Percentiles rank a stretch among this genome's conserved stretches.
Conservation (phyloP, 2,888 invertebrate genomes). For the Cerastis rubricosa region DNA sequence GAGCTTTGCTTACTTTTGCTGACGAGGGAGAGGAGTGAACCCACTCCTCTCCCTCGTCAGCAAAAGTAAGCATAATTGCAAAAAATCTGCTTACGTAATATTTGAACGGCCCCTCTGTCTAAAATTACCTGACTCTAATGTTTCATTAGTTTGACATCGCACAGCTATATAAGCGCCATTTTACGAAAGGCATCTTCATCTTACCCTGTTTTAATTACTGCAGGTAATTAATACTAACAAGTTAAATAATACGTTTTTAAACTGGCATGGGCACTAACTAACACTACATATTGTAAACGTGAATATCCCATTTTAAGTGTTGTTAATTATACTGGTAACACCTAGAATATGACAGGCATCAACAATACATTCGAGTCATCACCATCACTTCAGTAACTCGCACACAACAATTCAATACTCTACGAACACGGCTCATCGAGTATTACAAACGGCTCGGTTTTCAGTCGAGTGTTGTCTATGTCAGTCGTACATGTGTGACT, state of each 20-base stretch:
- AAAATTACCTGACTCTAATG: neutral
- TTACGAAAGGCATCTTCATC: neutral
- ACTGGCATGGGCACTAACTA: neutral
- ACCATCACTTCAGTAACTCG: neutral
- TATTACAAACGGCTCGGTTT: neutral
- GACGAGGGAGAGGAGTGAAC: too few relatives aligned
- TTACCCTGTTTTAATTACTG: neutral
- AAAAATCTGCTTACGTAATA: too few relatives aligned
- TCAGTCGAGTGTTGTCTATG: neutral
- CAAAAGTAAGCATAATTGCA: too few relatives aligned
- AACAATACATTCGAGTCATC: slow-evolving; percentile 26
- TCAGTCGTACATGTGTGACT: neutral
- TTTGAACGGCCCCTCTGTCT: too few relatives aligned
- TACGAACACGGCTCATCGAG: neutral
- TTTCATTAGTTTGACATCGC: neutral
- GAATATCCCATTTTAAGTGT: neutral
- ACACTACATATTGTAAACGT: neutral
- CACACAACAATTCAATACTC: neutral
- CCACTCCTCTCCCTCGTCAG: too few relatives aligned
- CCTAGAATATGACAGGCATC: neutral
- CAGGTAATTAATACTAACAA: neutral
- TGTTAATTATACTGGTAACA: neutral
- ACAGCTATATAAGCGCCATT: neutral
- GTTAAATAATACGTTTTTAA: neutral
- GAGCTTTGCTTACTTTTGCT: too few relatives aligned